phyloP scores from a whole-genome alignment of 2,113 vertebrate genomes.

The Ptilonorhynchus violaceus region DNA sequence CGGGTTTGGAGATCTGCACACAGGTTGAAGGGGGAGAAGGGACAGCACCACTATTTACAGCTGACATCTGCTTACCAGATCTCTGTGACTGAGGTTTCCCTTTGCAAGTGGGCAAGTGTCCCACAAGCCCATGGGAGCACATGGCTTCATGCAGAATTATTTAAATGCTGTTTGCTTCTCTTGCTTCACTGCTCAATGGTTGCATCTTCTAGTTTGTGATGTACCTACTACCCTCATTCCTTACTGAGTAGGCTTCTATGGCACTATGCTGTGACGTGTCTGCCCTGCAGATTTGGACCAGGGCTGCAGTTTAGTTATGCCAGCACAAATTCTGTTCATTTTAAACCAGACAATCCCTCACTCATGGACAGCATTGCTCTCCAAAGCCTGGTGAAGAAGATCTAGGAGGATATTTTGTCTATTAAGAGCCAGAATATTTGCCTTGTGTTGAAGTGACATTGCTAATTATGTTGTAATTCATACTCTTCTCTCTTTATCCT shows the following conservation, averaged over 20 bases:
- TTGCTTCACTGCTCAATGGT: background rate
- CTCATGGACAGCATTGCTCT: background rate
- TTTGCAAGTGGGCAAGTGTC: background rate
- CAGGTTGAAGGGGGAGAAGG: background rate
- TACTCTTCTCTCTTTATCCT: conserved; percentile 73
- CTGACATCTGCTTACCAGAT: background rate
- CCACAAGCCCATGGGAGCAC: background rate
- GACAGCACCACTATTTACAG: background rate
- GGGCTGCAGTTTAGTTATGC: background rate
- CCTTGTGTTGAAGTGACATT: background rate
- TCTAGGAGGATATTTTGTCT: background rate
- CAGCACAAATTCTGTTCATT: background rate
- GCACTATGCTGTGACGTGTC: background rate
- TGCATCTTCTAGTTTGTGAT: background rate
- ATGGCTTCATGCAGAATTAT: background rate
- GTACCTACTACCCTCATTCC: background rate
- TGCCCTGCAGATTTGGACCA: background rate
- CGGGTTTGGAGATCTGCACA: background rate
- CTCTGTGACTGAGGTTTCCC: background rate
- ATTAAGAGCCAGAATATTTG: background rate
- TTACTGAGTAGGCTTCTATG: background rate
- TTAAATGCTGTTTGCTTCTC: background rate
- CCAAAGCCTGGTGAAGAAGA: background rate
- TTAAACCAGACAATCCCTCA: background rate
- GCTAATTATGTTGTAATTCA: conserved; percentile 39